Evolutionary conservation across 2,888 invertebrate genomes (phyloP).

Genomic region (Lymantria dispar): DNA sequence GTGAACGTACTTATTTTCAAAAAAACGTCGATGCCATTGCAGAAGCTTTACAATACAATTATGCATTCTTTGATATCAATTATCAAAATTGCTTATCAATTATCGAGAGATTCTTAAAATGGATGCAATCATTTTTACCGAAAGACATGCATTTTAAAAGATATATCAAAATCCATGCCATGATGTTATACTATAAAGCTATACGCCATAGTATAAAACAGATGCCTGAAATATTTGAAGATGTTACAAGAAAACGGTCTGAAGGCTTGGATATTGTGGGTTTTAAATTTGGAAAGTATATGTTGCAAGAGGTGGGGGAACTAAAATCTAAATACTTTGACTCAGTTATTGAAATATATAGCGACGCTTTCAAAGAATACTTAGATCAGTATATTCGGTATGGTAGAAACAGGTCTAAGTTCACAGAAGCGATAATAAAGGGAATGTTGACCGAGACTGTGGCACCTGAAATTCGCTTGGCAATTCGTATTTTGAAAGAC

Average conservation of each 20-base stretch:
- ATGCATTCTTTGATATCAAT: slow-evolving; percentile 40
- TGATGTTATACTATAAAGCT: slow-evolving; percentile 53
- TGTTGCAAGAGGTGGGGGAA: slow-evolving; percentile 42
- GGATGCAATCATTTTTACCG: slow-evolving; percentile 42
- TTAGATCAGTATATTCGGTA: slow-evolving; percentile 14
- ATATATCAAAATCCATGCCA: slow-evolving; percentile 48
- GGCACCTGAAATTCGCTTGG: slow-evolving; percentile 18
- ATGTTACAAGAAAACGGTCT: slow-evolving; percentile 23
- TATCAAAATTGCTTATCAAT: slow-evolving; percentile 45
- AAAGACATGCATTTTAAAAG: slow-evolving; percentile 41
- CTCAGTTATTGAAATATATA: slow-evolving; percentile 46
- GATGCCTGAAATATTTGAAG: slow-evolving; percentile 40
- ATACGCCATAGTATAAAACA: slow-evolving; percentile 42
- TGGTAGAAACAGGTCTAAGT: slow-evolving; percentile 3
- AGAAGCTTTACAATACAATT: slow-evolving; percentile 39
- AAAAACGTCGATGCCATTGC: slow-evolving; percentile 33
- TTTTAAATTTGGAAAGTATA: slow-evolving; percentile 43
- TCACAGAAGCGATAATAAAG: slow-evolving; percentile 10
- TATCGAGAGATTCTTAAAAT: slow-evolving; percentile 39
- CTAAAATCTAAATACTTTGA: slow-evolving; percentile 43
- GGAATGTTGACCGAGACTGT: slow-evolving; percentile 13
- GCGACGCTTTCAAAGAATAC: slow-evolving; percentile 27
- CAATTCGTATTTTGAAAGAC: slow-evolving; percentile 8
- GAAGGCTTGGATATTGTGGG: slow-evolving; percentile 48
- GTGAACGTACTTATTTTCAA: not conserved